Evolutionary conservation across 2,113 vertebrate species (phyloP).

Genomic region (Oreamnos americanus): DNA sequence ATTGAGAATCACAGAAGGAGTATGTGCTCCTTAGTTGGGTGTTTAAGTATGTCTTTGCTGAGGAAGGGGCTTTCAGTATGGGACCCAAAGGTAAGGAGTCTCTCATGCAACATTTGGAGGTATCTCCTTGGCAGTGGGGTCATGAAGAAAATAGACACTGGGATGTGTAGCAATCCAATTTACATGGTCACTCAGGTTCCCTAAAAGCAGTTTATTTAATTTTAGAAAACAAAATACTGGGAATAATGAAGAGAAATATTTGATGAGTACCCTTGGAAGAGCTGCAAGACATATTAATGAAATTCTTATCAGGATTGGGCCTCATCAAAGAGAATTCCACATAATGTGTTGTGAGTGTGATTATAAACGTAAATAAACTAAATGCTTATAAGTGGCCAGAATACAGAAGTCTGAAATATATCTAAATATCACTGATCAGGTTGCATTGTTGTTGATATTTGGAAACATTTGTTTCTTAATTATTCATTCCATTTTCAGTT

Average conservation of each 20-base stretch:
- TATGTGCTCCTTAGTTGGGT: background rate
- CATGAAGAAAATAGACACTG: background rate
- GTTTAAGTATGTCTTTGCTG: background rate
- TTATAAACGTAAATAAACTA: background rate
- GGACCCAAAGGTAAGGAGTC: background rate
- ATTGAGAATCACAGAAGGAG: background rate
- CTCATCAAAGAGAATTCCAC: background rate
- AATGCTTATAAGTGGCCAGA: background rate
- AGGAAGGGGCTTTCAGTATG: background rate
- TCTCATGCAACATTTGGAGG: accelerated
- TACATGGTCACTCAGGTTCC: background rate
- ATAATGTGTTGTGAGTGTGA: background rate
- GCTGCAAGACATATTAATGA: background rate
- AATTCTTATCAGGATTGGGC: background rate
- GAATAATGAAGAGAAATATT: background rate
- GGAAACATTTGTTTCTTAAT: background rate
- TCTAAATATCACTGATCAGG: background rate
- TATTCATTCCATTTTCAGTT: background rate
- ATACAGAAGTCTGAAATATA: background rate
- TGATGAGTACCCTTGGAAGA: background rate
- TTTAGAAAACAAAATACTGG: background rate
- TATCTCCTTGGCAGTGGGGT: accelerated
- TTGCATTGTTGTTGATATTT: background rate
- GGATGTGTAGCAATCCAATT: accelerated
- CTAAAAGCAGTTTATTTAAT: background rate